Evolutionary conservation across 2,888 invertebrate species (phyloP), one percentile per base, ranked within the genome.

Genomic region (Macroteleia sp.): DNA sequence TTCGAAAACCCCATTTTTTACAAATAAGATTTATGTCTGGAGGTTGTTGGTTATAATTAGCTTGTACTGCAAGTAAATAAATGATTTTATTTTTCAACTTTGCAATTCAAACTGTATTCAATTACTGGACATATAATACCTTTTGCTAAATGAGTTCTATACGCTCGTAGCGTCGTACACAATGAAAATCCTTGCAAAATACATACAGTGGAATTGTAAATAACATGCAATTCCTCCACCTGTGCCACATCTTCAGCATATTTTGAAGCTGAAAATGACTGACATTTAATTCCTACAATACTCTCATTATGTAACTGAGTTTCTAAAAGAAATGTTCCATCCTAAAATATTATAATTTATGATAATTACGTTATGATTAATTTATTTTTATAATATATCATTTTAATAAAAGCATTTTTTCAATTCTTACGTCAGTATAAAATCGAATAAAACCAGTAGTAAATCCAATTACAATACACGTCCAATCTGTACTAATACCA

Each of bases 1-100:
- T 96, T 75, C 94, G 93, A 87, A 97, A 96, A n/a, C 94, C 94
- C 95, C 97, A 98, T 92, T 98, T 98, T 87, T 96, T 95, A 85
- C 96, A 96, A 10, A 93, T 93, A 57, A 98, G 92, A 70, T 93
- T 95, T 62, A 94, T 94, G 28, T 94, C 93, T 79, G 93, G 93
- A 0, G 93, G 90, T 50, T 91, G 92, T 76, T 94, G 94, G 76
- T 93, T 93, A 70, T 95, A 93, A 86, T 95, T 95, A 32, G 96
- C 96, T 77, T 81, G 80, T 5, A 83, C 83, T 84, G 10, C 6
- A 59, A 73, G 2, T 30, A 30, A 30, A 25, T 25, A 25, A 25
- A 25, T 25, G 25, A 25, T n/a, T n/a, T n/a, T n/a, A n/a, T n/a
- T n/a, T n/a, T n/a, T n/a, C n/a, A n/a, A n/a, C n/a, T n/a, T n/a